Evolutionary conservation across 2,113 vertebrate species (phyloP), one percentile per base, ranked within the genome.

Genomic region (Pelusios castaneus): DNA sequence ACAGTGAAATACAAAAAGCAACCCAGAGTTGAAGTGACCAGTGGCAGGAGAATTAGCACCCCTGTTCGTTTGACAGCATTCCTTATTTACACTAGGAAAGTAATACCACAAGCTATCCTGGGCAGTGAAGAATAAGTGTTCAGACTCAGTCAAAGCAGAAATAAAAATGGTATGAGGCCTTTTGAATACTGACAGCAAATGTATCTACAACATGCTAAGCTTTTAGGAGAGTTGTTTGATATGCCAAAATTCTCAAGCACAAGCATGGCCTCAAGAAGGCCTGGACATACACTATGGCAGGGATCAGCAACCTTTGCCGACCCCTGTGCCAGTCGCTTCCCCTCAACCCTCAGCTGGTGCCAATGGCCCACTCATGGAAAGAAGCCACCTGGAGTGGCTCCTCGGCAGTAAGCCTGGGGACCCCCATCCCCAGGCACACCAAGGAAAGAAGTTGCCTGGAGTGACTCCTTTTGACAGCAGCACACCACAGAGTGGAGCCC

Each of bases 181-280:
- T 27, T 60, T 31, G 78, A 87, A 49, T 27, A 5, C 0, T 3
- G 8, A 5, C 80, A 80, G 89, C 67, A 29, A 1, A 45, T 80
- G 52, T 27, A 17, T 29, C 6, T 84, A 60, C 85, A 58, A 88
- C 31, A 31, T 3, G 60, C 14, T 2, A 31, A 47, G 76, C 8
- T 2, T 56, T 60, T 3, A 2, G 56, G 51, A 91, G 91, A 80
- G 0, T 82, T 49, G 6, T 22, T 78, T 22, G 86, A 90, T 49
- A 13, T 2, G 78, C 43, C 73, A 47, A 38, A 38, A 70, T 70
- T 38, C n/a, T 70, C 34, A 19, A 38, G 63, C 10, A 5, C 22
- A 4, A 5, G 0, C 0, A 3, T 70, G 52, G 60, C 85, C 76
- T 2, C n/a, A n/a, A n/a, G n/a, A n/a, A n/a, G n/a, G n/a, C 6